Percentiles rank a stretch among this genome's conserved stretches.
These are phyloP conservation scores for Sinotaia quadrata DNA, from an alignment of 2,888 invertebrate species.

Conservation along the genomic window DNA sequence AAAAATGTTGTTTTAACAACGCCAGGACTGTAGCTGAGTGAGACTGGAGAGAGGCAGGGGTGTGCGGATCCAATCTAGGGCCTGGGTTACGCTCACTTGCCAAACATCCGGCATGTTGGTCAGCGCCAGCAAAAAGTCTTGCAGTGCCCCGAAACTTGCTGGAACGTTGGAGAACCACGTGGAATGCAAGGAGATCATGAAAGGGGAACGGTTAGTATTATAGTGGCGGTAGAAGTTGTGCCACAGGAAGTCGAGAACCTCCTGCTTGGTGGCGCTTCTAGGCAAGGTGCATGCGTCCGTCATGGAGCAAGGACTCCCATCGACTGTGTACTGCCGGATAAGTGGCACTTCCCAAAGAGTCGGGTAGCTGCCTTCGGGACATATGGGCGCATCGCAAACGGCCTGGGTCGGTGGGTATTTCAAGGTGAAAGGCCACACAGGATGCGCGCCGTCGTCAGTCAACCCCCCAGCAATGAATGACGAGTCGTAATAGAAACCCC, in stretches of 20 bases:
- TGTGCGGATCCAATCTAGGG: conserved; percentile 48
- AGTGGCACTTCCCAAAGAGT: conserved; percentile 81
- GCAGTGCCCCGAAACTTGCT: conserved; percentile 38
- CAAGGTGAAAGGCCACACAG: conserved; percentile 94
- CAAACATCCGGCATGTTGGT: conserved; percentile 47
- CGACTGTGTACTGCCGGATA: conserved; percentile 53
- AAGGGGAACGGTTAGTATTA: conserved; percentile 80
- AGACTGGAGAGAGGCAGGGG: conserved; percentile 35
- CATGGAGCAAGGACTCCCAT: conserved; percentile 53
- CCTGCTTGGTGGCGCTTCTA: conserved; percentile 28
- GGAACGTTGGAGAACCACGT: conserved; percentile 78
- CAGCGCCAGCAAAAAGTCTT: conserved; percentile 41
- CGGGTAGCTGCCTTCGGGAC: conserved; percentile 64
- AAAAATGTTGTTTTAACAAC: conserved; percentile 27
- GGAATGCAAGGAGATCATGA: conserved; percentile 85
- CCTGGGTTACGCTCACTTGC: conserved; percentile 41
- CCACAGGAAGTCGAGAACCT: conserved; percentile 74
- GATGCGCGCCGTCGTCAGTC: conserved; percentile 78
- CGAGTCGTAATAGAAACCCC: conserved; percentile 93
- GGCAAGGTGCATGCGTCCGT: conserved; percentile 47
- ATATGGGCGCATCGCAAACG: conserved; percentile 40
- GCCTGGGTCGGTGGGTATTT: conserved; percentile 76
- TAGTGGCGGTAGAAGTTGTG: conserved; percentile 85
- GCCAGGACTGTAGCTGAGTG: conserved; percentile 34
- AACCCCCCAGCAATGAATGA: conserved; percentile 66